phyloP scores from a whole-genome alignment of 1,140 invertebrate species.

The Gonioctena quinquepunctata region DNA sequence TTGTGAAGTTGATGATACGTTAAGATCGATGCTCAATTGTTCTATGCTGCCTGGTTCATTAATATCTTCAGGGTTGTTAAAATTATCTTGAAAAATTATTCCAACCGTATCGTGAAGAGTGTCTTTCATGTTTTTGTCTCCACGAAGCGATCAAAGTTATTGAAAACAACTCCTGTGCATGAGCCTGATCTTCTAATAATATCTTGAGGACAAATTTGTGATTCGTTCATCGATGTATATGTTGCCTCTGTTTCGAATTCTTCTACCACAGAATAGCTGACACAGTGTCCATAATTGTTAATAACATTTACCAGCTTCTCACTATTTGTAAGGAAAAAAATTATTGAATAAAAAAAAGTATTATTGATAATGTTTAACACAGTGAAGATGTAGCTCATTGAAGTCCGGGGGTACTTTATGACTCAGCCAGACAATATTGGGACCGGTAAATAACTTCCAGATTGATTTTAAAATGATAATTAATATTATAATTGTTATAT shows the following conservation, averaged over 20 bases:
- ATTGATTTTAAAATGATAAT: too few relatives aligned
- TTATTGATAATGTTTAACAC: too few relatives aligned
- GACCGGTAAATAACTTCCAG: too few relatives aligned
- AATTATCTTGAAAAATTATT: constrained; percentile 51
- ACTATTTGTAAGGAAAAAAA: too few relatives aligned
- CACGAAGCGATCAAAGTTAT: constrained; percentile 56
- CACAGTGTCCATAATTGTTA: constrained; percentile 46
- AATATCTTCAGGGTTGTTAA: constrained; percentile 6
- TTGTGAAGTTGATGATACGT: too few relatives aligned
- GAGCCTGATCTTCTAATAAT: constrained; percentile 28
- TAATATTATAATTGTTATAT: too few relatives aligned
- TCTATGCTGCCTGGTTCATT: background rate
- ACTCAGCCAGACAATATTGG: too few relatives aligned
- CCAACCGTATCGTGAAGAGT: constrained; percentile 59
- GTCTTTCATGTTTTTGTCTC: constrained; percentile 55
- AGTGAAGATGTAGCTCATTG: too few relatives aligned
- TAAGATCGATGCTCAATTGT: background rate
- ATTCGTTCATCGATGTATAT: constrained; percentile 13
- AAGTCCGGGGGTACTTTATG: too few relatives aligned
- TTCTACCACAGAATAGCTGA: constrained; percentile 41
- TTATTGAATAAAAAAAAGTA: too few relatives aligned
- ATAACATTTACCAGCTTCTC: constrained; percentile 36
- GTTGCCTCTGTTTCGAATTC: constrained; percentile 48
- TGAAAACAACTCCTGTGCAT: constrained; percentile 52
- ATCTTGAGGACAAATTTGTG: constrained; percentile 36